phyloP scores from a whole-genome alignment of 2,888 invertebrate genomes.

The Ceraclea dissimilis region DNA sequence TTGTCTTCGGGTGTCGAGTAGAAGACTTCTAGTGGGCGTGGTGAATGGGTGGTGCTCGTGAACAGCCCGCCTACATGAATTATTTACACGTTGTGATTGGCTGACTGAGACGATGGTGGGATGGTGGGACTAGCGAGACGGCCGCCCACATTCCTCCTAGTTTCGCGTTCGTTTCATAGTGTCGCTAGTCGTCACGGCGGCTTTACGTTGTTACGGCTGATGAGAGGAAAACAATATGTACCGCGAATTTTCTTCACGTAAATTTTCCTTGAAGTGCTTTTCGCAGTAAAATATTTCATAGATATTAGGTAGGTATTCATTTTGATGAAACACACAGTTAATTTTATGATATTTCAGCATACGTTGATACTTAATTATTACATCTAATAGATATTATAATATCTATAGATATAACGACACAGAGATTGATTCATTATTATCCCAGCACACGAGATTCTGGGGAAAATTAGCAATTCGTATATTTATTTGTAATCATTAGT shows the following conservation, averaged over 20 bases:
- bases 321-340: too few species aligned
- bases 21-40: constrained; percentile 17
- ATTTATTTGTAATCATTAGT: too few species aligned
- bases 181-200: constrained; percentile 14
- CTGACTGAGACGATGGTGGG: constrained; percentile 9
- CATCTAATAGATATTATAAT: too few species aligned
- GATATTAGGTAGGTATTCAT: too few species aligned
- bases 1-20: constrained; percentile 11
- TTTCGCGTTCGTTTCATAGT: constrained; percentile 7
- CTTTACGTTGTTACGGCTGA: constrained; percentile 3
- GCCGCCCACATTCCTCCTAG: constrained; percentile 14
- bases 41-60: constrained; percentile 7
- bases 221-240: background rate
- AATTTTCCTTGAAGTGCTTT: too few species aligned
- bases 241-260: constrained; percentile 5
- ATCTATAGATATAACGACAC: too few species aligned
- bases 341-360: too few species aligned
- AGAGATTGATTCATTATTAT: too few species aligned
- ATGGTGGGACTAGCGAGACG: constrained; percentile 15
- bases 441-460: too few species aligned
- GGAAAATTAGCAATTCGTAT: too few species aligned
- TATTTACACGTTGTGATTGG: constrained; percentile 14
- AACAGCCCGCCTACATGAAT: constrained; percentile 8
- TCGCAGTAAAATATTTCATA: too few species aligned
- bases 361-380: too few species aligned